These are phyloP conservation scores for Ictalurus punctatus DNA, from an alignment of 2,113 vertebrate genomes.

Conservation along the genomic window DNA sequence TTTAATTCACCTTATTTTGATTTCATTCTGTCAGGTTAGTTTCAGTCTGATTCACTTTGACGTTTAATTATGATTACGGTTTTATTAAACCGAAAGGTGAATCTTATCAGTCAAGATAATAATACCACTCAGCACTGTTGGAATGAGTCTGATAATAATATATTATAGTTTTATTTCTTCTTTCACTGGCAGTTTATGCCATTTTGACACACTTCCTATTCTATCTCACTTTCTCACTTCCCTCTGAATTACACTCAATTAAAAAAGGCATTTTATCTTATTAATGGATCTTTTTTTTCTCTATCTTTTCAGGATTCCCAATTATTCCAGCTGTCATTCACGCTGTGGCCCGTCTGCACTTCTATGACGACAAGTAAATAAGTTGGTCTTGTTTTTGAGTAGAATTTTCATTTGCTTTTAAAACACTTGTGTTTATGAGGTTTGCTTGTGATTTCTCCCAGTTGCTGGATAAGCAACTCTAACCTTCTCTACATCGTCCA, in stretches of 20 bases:
- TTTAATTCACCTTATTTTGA: not conserved
- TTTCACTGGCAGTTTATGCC: not conserved
- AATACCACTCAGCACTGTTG: not conserved
- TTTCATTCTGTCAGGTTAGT: not conserved
- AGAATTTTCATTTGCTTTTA: not conserved
- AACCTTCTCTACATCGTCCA: constrained; percentile 89
- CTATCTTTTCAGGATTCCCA: constrained; percentile 69
- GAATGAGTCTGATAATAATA: not conserved
- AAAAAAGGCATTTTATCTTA: not conserved
- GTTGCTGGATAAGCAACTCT: constrained; percentile 91
- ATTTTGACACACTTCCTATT: not conserved
- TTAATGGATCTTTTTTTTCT: not conserved
- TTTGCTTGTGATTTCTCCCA: constrained; percentile 61
- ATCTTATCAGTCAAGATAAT: constrained; percentile 2
- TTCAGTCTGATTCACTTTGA: not conserved
- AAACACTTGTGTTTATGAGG: not conserved
- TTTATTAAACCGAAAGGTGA: not conserved
- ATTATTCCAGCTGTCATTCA: constrained; percentile 70
- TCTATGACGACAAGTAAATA: constrained; percentile 72
- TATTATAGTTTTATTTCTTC: not conserved
- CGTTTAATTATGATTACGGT: not conserved
- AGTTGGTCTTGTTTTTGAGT: not conserved
- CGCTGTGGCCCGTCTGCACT: constrained; percentile 69
- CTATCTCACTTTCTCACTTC: not conserved
- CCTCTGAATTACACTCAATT: not conserved